These are phyloP conservation scores for Urocyon cinereoargenteus DNA, from an alignment of 2,797 vertebrate genomes.

Conservation along the genomic window DNA sequence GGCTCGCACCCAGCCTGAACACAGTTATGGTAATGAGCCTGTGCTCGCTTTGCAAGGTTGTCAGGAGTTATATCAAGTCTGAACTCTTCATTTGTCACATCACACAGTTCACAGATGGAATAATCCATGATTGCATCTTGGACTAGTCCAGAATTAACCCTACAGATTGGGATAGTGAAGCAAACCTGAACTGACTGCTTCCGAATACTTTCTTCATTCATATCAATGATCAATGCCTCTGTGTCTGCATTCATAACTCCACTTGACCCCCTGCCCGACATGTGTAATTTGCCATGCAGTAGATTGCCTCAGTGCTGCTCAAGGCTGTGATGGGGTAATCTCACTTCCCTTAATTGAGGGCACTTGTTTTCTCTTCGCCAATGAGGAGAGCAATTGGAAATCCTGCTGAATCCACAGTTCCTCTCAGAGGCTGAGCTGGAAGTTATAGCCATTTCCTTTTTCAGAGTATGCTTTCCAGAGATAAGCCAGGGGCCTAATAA, in stretches of 20 bases:
- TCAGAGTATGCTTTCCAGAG: conserved; percentile 1
- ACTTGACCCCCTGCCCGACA: conserved; percentile 23
- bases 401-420: conserved; percentile 61
- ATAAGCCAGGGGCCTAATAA: background rate
- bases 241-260: conserved; percentile 42
- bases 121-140: conserved; percentile 29
- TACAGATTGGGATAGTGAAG: conserved; percentile 34
- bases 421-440: background rate
- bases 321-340: conserved; percentile 49
- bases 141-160: conserved; percentile 37
- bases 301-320: conserved; percentile 33
- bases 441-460: conserved; percentile 23
- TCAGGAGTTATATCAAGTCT: conserved; percentile 66
- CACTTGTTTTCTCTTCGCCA: conserved; percentile 26
- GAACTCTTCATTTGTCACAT: conserved; percentile 56
- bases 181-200: conserved; percentile 34
- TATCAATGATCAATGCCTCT: conserved; percentile 22
- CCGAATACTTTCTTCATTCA: conserved; percentile 40
- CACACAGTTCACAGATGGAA: conserved; percentile 15
- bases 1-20: conserved; percentile 5
- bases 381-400: conserved; percentile 62
- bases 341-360: conserved; percentile 58
- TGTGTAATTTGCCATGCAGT: conserved; percentile 46
- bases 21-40: conserved; percentile 26
- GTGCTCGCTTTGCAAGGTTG: conserved; percentile 32